Base-by-base conservation (phyloP, 2,888 invertebrate species). In the Adelphocoris suturalis region DNA sequence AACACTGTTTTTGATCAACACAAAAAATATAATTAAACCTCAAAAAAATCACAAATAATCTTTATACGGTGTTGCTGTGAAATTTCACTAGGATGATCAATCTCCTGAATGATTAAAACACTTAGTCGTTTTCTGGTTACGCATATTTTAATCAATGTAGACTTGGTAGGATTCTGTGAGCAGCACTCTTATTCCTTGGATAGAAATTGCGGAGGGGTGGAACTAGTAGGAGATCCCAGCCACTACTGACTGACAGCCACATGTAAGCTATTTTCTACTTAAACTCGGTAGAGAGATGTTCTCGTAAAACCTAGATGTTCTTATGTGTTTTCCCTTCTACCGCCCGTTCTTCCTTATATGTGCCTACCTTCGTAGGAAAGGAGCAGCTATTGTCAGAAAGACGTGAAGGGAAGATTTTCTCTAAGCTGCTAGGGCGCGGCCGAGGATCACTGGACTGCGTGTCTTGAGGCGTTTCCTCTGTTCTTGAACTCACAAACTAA, bases 381-480 rank as follows among this genome's bases (percentile, higher is more conserved):
- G 13, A 57, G n/a, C 16, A 57, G 57, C 57, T n/a, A 7, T 16
- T n/a, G 16, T 23, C 1, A 52, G 19, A 48, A 27, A 27, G 52
- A 78, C 47, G 82, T 47, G 52, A 82, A 82, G 23, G 48, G 82
- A 52, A 82, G 82, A 82, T 82, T 82, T 82, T 82, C 82, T 82
- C 48, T 23, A 23, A 68, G 68, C 23, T 68, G 23, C 12, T 27
- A 68, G 27, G 19, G 68, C 12, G 68, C 68, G 68, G 23, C 68
- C 68, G 23, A 27, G 82, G 82, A 47, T 82, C 82, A 82, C 82
- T 23, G 82, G 82, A 82, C 82, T 82, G 82, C 82, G 52, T 82
- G 82, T 82, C 52, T 52, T 16, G 27, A 52, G 82, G 47, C 82
- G 78, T 82, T 82, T 82, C 82, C 52, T 82, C 82, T 78, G 78